Conservation (phyloP, 2,797 vertebrate genomes). For the Hypotaenidia okinawae region DNA sequence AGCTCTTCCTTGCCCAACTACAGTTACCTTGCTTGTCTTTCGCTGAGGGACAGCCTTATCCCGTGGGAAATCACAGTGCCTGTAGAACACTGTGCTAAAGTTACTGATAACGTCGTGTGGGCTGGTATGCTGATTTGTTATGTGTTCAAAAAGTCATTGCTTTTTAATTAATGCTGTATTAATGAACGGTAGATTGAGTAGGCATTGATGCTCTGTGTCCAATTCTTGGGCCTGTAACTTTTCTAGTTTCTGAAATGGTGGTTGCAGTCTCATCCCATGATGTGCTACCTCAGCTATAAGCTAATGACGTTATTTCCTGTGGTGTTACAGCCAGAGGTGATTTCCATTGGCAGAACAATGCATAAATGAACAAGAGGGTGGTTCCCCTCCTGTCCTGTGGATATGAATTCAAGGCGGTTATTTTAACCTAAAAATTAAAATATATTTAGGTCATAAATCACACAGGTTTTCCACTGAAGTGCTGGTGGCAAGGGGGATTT, state of each 20-base stretch:
- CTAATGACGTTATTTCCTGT: background rate
- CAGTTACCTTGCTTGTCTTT: background rate
- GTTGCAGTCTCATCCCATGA: background rate
- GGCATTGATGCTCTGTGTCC: background rate
- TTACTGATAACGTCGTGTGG: background rate
- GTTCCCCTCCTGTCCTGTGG: background rate
- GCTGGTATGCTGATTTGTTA: background rate
- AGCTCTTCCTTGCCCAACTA: background rate
- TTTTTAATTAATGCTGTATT: background rate
- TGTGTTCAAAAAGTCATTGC: background rate
- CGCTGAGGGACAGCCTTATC: background rate
- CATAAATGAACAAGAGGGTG: background rate
- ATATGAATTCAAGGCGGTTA: background rate
- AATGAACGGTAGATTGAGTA: background rate
- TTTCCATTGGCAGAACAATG: background rate
- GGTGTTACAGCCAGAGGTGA: background rate
- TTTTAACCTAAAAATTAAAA: constrained; percentile 25
- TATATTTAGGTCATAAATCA: constrained; percentile 1
- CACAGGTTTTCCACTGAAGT: background rate
- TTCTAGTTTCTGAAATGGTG: background rate
- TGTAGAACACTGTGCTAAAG: background rate
- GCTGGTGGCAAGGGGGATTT: background rate
- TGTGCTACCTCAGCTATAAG: background rate
- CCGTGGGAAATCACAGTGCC: rapidly evolving
- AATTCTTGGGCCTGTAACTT: background rate